phyloP scores from a whole-genome alignment of 2,888 invertebrate genomes.

The Tryphoninae sp. region DNA sequence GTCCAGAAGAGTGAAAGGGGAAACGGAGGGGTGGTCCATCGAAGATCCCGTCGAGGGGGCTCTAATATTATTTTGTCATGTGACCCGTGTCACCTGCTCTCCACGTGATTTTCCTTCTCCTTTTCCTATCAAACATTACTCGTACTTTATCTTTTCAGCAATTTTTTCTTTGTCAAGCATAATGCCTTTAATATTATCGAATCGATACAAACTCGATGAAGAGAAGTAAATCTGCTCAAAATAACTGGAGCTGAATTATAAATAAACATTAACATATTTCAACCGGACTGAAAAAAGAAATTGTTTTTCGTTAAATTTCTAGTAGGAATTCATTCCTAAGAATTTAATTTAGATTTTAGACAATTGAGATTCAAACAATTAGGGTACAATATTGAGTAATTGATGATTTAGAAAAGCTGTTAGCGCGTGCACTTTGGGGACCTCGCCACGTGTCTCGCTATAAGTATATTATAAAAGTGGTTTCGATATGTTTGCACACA shows the following conservation, averaged over 20 bases:
- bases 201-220: neutral
- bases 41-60: conserved; percentile 43
- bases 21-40: conserved; percentile 22
- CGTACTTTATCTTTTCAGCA: conserved; percentile 41
- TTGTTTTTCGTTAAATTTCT: too few relatives aligned
- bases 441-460: conserved; percentile 27
- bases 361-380: too few relatives aligned
- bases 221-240: neutral
- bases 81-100: conserved; percentile 76
- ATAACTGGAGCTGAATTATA: too few relatives aligned
- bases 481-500: conserved; percentile 56
- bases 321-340: too few relatives aligned
- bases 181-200: neutral
- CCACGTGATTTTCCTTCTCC: conserved; percentile 65
- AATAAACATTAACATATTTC: too few relatives aligned
- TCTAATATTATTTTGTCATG: conserved; percentile 75
- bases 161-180: conserved; percentile 29
- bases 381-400: conserved; percentile 1
- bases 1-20: conserved; percentile 13
- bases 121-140: conserved; percentile 61
- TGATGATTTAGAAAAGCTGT: conserved; percentile 21
- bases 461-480: conserved; percentile 46
- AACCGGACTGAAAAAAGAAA: too few relatives aligned
- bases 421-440: conserved; percentile 27
- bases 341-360: too few relatives aligned